phyloP scores from a whole-genome alignment of 1,140 invertebrate species.

The Saxidomus purpurata region DNA sequence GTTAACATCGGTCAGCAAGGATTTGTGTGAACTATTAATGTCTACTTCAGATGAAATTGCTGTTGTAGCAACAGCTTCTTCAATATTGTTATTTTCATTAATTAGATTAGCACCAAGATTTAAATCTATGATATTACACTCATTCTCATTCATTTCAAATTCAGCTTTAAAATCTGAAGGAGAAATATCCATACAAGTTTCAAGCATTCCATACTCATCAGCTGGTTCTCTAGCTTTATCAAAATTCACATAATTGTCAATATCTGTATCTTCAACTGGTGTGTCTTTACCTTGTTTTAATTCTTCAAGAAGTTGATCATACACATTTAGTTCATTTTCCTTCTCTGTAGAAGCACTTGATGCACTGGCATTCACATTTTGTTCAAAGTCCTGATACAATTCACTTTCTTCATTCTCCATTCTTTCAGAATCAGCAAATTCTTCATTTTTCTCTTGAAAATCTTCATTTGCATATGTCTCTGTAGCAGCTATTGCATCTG shows the following conservation, averaged over 20 bases:
- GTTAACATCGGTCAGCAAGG: background rate
- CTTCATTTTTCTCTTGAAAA: background rate
- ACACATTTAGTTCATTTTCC: background rate
- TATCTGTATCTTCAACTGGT: background rate
- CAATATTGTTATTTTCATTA: background rate
- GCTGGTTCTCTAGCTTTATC: background rate
- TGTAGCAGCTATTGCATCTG: too few species aligned
- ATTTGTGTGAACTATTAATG: background rate
- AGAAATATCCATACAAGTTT: background rate
- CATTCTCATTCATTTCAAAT: background rate
- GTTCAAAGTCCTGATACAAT: background rate
- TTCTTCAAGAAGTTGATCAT: conserved; percentile 10
- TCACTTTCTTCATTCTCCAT: background rate
- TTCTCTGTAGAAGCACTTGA: background rate
- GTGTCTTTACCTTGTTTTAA: background rate
- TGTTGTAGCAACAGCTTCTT: background rate
- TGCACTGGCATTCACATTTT: background rate
- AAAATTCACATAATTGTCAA: background rate
- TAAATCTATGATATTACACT: too few species aligned
- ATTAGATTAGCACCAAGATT: background rate
- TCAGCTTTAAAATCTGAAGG: background rate
- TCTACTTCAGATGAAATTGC: background rate
- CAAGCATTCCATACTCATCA: background rate
- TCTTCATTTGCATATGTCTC: background rate
- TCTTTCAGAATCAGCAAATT: background rate